Base-by-base conservation (phyloP, 1,140 invertebrate genomes). In the Gerris buenoi region DNA sequence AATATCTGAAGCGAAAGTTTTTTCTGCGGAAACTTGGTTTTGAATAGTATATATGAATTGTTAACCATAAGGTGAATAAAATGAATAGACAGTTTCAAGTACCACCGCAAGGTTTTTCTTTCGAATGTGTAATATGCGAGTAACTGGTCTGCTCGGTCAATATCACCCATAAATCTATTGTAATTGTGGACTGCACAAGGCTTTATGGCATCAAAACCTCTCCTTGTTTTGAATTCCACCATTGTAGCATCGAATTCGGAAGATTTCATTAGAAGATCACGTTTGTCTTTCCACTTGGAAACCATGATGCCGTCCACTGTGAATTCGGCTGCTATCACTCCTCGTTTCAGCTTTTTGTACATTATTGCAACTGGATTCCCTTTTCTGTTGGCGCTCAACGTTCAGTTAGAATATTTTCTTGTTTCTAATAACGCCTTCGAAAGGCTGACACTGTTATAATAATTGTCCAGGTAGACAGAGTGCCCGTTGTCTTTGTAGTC, bases 261-360 rank as follows among this genome's bases (percentile, higher is more conserved):
- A 14, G 73, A 72, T 62, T 76, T 69, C 66, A 70, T 70, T n/a
- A 73, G 29, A 1, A 76, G 74, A 64, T 72, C 71, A 13, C 73
- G 67, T 63, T 72, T 74, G 65, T 78, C 75, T 27, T 70, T 72
- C 74, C 76, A 77, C 62, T 75, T 75, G 5, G 68, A 71, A 1
- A 77, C 72, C 61, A 28, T 64, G 18, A 62, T 27, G 2, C 56
- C 28, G 22, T 56, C 23, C 61, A 63, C n/a, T n/a, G n/a, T n/a
- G 56, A 26, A 29, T 28, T 68, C 62, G 22, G 29, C 57, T 25
- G 70, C 68, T 23, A 68, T 65, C 65, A 71, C 67, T 29, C 71
- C 69, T 66, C 62, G 64, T 68, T 70, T 67, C 64, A 69, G 58
- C 56, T 72, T 70, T 28, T 67, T 65, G 57, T 69, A 27, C 70